Percentiles rank a stretch among this genome's conserved stretches.
These are phyloP conservation scores for Seira musarum DNA, from an alignment of 2,888 invertebrate species.

Conservation along the genomic window DNA sequence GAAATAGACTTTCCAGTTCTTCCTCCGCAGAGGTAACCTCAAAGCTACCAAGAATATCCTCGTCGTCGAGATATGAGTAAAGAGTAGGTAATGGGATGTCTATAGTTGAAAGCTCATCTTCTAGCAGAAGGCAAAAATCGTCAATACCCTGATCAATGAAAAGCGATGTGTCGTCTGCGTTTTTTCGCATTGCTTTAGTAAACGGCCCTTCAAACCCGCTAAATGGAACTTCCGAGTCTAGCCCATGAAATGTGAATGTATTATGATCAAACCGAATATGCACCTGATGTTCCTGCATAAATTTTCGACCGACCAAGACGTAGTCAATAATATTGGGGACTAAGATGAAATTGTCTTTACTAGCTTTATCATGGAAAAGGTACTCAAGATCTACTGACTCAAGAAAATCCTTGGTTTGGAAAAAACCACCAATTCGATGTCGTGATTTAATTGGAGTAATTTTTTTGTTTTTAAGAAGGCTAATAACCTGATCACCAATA, in stretches of 20 bases:
- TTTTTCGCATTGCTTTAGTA: background rate
- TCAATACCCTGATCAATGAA: background rate
- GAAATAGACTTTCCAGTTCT: conserved; percentile 23
- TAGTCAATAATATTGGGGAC: background rate
- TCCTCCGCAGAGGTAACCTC: background rate
- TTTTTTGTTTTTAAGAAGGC: background rate
- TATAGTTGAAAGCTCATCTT: background rate
- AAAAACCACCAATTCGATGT: background rate
- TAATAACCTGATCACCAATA: background rate
- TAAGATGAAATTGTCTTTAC: conserved; percentile 20
- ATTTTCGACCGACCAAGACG: conserved; percentile 21
- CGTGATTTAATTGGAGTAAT: background rate
- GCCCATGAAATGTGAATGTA: background rate
- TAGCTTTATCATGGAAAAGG: background rate
- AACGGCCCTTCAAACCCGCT: background rate
- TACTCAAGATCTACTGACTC: background rate
- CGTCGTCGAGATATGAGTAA: background rate
- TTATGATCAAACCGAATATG: conserved; percentile 3
- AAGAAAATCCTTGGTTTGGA: background rate
- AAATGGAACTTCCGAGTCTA: background rate
- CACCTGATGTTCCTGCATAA: conserved; percentile 2
- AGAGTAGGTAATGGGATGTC: background rate
- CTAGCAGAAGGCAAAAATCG: background rate
- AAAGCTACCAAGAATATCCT: background rate
- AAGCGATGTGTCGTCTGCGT: background rate